Base-by-base conservation (phyloP, 1,140 invertebrate species). In the Melitaea cinxia region DNA sequence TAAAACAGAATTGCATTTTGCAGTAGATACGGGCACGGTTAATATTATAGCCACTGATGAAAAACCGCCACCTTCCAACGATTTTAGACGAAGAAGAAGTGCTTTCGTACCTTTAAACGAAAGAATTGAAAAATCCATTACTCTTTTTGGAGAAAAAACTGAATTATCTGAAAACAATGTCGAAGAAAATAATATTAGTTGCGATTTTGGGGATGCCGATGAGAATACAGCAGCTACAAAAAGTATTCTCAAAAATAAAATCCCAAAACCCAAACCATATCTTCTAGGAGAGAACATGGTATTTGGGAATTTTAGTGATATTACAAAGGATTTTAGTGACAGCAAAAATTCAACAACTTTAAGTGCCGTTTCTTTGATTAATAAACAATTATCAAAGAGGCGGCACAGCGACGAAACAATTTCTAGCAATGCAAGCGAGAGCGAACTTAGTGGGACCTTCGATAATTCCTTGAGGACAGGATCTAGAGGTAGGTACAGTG, bases 21-120 rank as follows among this genome's bases (percentile, higher is more conserved):
- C 95, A 0, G 94, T 95, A n/a, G 96, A 96, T 76, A 94, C 95
- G 0, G 96, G 96, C 0, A 94, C 94, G 72, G 95, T 97, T 0
- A 96, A 96, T 78, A 96, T 97, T 50, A 95, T 97, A n/a, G 95
- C 96, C 82, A 96, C 95, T 0, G 95, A 96, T 81, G 95, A 95
- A 50, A 96, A 96, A 81, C 95, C 96, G 49, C 96, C 95, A 17
- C 95, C 95, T 5, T 95, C 94, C 0, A 95, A 95, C 79, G 94
- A 95, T 79, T 96, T 96, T 80, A 91, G 96, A 61, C 92, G 94
- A 75, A 88, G 94, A 63, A 91, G 94, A 58, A 92, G 93, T 81
- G 91, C 82, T 12, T 89, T 91, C 72, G 82, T 89, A 12, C 83
- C 85, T 14, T 77, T 88, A 57, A 80, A 80, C 52, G 85, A 86